Evolutionary conservation across 2,113 vertebrate species (phyloP).

Genomic region (Apteryx mantelli): DNA sequence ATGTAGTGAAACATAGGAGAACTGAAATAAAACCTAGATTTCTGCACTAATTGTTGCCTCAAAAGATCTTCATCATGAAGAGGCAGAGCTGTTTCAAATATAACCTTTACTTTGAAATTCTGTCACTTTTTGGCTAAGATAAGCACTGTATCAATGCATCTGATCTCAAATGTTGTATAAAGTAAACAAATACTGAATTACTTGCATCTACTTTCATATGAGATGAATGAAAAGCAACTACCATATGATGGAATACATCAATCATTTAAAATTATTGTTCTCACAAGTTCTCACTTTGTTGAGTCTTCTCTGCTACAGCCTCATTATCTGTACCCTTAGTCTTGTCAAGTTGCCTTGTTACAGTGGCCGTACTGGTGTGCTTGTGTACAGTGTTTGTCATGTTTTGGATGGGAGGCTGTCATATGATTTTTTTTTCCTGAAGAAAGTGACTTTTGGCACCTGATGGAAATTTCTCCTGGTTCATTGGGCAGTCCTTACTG

Average conservation of each 20-base stretch:
- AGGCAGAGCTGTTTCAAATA: background rate
- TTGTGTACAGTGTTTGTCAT: background rate
- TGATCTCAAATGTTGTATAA: background rate
- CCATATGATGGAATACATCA: background rate
- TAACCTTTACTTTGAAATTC: background rate
- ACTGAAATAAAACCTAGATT: background rate
- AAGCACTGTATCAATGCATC: background rate
- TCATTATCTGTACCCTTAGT: background rate
- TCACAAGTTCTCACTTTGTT: background rate
- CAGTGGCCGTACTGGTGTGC: background rate
- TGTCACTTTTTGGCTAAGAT: background rate
- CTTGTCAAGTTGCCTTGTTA: background rate
- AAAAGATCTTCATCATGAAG: background rate
- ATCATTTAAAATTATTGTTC: background rate
- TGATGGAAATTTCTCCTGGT: background rate
- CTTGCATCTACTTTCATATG: background rate
- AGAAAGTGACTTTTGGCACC: background rate
- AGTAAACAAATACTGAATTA: background rate
- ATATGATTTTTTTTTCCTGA: background rate
- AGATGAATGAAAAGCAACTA: background rate
- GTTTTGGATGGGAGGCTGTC: background rate
- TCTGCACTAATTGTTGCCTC: background rate
- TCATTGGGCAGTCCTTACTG: background rate
- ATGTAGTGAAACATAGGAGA: background rate
- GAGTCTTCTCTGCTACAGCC: background rate